These are phyloP conservation scores for Thripadectes ignobilis DNA, from an alignment of 2,797 vertebrate genomes.

Conservation along the genomic window DNA sequence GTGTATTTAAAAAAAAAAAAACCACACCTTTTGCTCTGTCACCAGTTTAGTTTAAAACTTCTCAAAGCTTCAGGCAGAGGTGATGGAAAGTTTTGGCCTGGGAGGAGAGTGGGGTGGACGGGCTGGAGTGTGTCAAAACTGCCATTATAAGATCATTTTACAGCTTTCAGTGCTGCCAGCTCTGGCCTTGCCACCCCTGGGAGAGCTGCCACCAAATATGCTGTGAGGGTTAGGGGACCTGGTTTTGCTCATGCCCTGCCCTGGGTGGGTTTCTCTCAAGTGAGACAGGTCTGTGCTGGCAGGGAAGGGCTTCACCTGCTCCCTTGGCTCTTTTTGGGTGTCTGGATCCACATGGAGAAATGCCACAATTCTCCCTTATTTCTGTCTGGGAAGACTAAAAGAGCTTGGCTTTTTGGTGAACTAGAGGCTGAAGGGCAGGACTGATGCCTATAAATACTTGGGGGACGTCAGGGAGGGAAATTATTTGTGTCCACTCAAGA, in stretches of 20 bases:
- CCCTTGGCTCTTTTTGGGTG: background rate
- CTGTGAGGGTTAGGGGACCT: background rate
- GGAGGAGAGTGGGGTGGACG: background rate
- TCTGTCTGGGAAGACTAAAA: background rate
- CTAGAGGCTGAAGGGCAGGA: background rate
- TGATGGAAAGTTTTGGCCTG: background rate
- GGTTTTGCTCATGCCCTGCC: background rate
- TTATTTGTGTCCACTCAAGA: slow-evolving; percentile 1
- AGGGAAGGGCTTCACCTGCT: background rate
- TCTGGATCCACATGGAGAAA: background rate
- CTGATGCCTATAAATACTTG: background rate
- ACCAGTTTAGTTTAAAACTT: background rate
- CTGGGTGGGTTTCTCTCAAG: background rate
- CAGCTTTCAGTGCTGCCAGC: background rate
- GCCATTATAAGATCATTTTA: background rate
- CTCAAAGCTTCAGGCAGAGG: background rate
- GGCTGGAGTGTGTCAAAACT: background rate
- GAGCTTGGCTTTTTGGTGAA: background rate
- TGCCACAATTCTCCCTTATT: background rate
- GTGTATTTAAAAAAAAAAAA: background rate
- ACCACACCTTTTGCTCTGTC: background rate
- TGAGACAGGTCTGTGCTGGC: background rate
- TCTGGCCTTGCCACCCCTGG: background rate
- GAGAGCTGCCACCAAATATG: background rate
- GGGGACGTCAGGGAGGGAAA: background rate